Base-by-base conservation (phyloP, 2,797 vertebrate genomes). In the Protosalanx chinensis region DNA sequence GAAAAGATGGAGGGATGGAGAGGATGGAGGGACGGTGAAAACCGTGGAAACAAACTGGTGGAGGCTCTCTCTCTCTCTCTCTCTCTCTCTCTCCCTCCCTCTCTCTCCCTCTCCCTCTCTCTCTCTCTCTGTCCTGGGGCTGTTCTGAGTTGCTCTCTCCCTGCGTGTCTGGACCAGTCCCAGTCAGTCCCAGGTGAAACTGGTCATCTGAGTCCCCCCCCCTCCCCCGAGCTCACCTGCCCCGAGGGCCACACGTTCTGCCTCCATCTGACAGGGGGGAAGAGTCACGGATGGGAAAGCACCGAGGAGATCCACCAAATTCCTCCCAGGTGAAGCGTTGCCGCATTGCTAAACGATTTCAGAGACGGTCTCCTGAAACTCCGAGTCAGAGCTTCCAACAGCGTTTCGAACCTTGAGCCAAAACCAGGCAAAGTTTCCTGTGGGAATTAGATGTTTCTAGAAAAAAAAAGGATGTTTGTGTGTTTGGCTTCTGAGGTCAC, bases 151-250 rank as follows among this genome's bases (percentile, higher is more conserved):
- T 4, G 33, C 72, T 64, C 69, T 73, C 7, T n/a, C 57, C 70
- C 15, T 84, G 82, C 90, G 72, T 85, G 90, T 91, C 84, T 77
- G 74, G 87, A 82, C 89, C 59, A 81, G 90, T 86, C 86, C 63
- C 65, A 85, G 80, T 86, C 85, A 84, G 82, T 81, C 79, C 76
- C 82, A 83, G 87, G 87, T 89, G 88, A 90, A 90, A 87, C 88
- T 88, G 87, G 89, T 90, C 90, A 89, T 80, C 90, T 81, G 85
- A 88, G 84, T 88, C 87, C 46, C 13, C n/a, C n/a, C 59, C n/a
- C 49, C 58, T 64, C 63, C 58, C 72, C 86, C 78, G 82, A 73
- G 81, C 82, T 88, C 85, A 85, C 84, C 86, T 87, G 80, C 86
- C 86, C 84, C 0, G 60, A 83, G 88, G 85, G 7, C 7, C 82